Conservation (phyloP, 1,140 invertebrate genomes). For the Myzus persicae region DNA sequence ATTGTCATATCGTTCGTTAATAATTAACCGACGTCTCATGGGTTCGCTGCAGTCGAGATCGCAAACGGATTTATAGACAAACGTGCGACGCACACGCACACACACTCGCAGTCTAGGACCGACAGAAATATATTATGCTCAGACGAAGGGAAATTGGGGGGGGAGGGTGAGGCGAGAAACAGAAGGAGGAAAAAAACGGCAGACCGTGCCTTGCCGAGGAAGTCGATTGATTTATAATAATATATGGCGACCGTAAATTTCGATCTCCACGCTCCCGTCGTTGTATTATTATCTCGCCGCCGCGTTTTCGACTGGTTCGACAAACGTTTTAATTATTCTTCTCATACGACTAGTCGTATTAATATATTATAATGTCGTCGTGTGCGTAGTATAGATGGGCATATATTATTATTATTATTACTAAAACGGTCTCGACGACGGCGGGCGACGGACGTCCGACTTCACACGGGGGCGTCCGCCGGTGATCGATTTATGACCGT, state of each 20-base stretch:
- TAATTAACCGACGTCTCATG: background rate
- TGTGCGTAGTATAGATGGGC: background rate
- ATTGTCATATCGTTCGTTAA: background rate
- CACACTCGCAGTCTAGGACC: no score
- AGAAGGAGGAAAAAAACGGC: background rate
- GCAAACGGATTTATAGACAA: constrained; percentile 1
- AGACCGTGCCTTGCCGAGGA: background rate
- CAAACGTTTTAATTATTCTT: constrained; percentile 48
- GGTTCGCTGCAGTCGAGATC: background rate
- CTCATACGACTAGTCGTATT: no score
- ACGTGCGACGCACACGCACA: background rate
- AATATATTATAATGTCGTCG: background rate
- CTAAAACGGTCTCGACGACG: background rate
- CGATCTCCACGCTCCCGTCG: background rate
- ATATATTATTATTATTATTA: background rate
- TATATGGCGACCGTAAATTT: background rate
- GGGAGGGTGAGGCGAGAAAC: background rate
- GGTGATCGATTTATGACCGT: constrained; percentile 27
- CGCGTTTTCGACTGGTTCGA: constrained; percentile 34
- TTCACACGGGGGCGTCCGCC: background rate
- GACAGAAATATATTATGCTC: no score
- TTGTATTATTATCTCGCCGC: background rate
- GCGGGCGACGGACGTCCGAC: constrained; percentile 13
- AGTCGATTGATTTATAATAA: constrained; percentile 17
- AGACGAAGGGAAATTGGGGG: background rate